A percentile compares a stretch with the other conserved stretches of the same genome.
phyloP scores from a whole-genome alignment of 2,888 invertebrate species.

The Drosophila prolongata region DNA sequence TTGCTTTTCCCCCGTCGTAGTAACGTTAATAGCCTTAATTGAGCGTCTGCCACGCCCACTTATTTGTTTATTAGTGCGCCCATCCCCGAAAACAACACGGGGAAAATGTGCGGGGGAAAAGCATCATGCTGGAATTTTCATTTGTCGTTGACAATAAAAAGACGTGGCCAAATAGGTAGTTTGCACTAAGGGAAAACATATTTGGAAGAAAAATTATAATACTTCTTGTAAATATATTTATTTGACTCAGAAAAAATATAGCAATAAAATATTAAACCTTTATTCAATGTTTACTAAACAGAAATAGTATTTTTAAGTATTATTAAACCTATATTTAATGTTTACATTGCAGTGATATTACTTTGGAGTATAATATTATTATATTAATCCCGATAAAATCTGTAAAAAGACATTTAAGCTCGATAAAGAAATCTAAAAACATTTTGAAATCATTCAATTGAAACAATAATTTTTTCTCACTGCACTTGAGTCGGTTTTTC shows the following conservation, averaged over 20 bases:
- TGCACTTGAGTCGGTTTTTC: conserved; percentile 20
- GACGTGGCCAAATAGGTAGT: conserved; percentile 43
- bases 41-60: conserved; percentile 76
- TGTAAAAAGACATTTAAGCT: too few relatives aligned
- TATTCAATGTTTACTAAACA: too few relatives aligned
- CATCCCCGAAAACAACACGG: conserved; percentile 42
- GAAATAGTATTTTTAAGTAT: too few relatives aligned
- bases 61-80: conserved; percentile 77
- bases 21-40: conserved; percentile 78
- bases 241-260: too few relatives aligned
- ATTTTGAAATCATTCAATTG: too few relatives aligned
- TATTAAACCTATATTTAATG: too few relatives aligned
- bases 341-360: too few relatives aligned
- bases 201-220: not conserved
- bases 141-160: conserved; percentile 75
- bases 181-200: conserved; percentile 17
- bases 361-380: too few relatives aligned
- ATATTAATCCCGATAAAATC: too few relatives aligned
- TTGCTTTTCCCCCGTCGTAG: conserved; percentile 50
- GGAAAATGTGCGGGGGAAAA: conserved; percentile 11
- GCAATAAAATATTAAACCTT: too few relatives aligned
- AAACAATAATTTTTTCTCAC: conserved; percentile 2
- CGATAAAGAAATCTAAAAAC: too few relatives aligned
- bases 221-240: too few relatives aligned
- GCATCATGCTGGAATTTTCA: conserved; percentile 77